Base-by-base conservation (phyloP, 2,888 invertebrate species). In the Melieria picta region DNA sequence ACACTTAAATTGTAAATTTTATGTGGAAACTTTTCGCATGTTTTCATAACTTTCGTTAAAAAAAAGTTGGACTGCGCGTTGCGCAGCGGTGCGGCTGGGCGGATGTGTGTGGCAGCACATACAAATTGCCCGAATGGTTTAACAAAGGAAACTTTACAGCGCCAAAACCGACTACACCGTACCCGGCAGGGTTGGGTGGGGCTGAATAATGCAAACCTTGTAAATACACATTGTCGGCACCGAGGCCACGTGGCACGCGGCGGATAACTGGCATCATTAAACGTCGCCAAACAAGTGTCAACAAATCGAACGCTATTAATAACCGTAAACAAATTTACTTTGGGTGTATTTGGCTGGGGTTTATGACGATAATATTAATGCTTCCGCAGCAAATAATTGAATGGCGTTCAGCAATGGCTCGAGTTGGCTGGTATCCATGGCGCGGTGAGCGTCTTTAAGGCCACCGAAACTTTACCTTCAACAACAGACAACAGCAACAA, bases 21-120 rank as follows among this genome's bases (percentile, higher is more conserved):
- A 71, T 71, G 71, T 30, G 52, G 50, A 71, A 71, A 71, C 66
- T 71, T 71, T 71, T 47, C 42, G 56, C 66, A 71, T 71, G 71
- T 71, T 71, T 71, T 71, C 57, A 67, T 71, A 71, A 67, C 71
- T 71, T 68, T 68, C 52, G 42, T 48, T 7, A 67, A 47, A 58
- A 42, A 30, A 30, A 30, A 30, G 30, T 30, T 30, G 3, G 30
- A 30, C 30, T 30, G 30, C 16, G 16, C 16, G 16, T 16, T 16
- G 16, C 16, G 16, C 16, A 16, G 16, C 30, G 30, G 30, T 30
- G 30, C 30, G 30, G 30, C 30, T 3, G 30, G 30, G 30, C 30
- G 30, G 30, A 30, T 30, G 30, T 30, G 30, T 30, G 55, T 10
- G 6, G n/a, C 5, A n/a, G 43, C 7, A 65, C n/a, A 55, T 47